Percentiles rank a stretch among this genome's conserved stretches.
Evolutionary conservation across 1,140 invertebrate species (phyloP).

Genomic region (Tribolium madens): DNA sequence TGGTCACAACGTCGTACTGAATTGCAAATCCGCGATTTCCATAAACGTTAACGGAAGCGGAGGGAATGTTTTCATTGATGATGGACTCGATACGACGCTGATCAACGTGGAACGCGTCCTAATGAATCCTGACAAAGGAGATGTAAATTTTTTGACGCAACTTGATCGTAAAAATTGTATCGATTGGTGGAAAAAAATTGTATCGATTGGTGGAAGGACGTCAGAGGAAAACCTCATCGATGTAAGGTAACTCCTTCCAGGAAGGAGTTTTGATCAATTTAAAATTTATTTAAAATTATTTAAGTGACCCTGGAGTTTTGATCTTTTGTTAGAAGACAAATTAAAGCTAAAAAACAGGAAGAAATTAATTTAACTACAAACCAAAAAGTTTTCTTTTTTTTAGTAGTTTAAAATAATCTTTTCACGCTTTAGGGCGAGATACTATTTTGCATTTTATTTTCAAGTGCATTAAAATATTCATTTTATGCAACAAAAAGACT

Average conservation of each 20-base stretch:
- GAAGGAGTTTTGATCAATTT: not conserved
- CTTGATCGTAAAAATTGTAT: not conserved
- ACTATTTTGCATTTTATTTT: not conserved
- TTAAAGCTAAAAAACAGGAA: not conserved
- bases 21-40: slow-evolving; percentile 9
- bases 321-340: not conserved
- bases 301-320: not conserved
- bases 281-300: not conserved
- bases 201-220: too few relatives aligned
- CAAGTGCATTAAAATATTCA: not conserved
- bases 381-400: too few relatives aligned
- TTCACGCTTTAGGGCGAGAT: not conserved
- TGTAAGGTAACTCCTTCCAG: too few relatives aligned
- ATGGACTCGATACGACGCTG: not conserved
- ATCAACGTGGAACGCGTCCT: not conserved
- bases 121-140: slow-evolving; percentile 18
- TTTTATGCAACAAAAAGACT: not conserved
- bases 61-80: slow-evolving; percentile 1
- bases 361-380: not conserved
- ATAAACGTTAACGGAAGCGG: not conserved
- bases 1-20: not conserved
- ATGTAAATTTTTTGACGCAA: slow-evolving; percentile 3
- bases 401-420: too few relatives aligned
- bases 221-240: not conserved
- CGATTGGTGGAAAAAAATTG: not conserved